These are phyloP conservation scores for Drosophila buzzatii DNA, from an alignment of 2,888 invertebrate genomes.

Conservation along the genomic window DNA sequence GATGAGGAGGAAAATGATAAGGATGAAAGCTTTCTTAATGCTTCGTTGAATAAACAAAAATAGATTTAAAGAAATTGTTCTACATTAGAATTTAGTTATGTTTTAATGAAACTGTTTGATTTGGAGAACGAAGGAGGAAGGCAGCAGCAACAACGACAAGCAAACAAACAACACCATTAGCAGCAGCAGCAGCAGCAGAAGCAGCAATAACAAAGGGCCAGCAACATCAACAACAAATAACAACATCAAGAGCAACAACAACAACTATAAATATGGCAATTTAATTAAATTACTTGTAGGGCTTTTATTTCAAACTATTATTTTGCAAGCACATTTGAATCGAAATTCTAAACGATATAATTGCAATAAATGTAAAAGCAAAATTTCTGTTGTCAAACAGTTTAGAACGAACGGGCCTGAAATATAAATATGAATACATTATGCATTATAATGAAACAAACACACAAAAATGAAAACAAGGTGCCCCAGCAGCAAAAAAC, in stretches of 20 bases:
- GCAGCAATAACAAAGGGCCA: conserved; percentile 7
- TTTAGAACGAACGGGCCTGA: conserved; percentile 39
- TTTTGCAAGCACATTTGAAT: conserved; percentile 41
- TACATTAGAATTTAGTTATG: conserved; percentile 75
- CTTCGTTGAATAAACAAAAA: conserved; percentile 51
- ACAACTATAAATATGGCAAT: conserved; percentile 29
- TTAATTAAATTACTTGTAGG: conserved; percentile 35
- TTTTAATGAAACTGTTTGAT: conserved; percentile 48
- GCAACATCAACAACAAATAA: conserved; percentile 6
- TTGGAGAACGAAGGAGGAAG: conserved; percentile 27
- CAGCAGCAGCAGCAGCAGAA: conserved; percentile 23
- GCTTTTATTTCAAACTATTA: conserved; percentile 1
- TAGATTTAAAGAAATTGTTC: conserved; percentile 68
- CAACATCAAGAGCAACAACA: conserved; percentile 8
- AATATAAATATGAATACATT: conserved; percentile 1
- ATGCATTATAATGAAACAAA: neutral
- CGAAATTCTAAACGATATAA: conserved; percentile 38
- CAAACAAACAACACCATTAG: conserved; percentile 19
- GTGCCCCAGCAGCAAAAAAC: conserved; percentile 13
- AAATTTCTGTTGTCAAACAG: conserved; percentile 38
- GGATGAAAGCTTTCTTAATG: conserved; percentile 53
- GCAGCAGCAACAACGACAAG: conserved; percentile 25
- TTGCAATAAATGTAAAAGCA: neutral
- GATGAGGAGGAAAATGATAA: neutral
- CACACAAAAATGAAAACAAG: neutral